phyloP scores from a whole-genome alignment of 1,140 invertebrate genomes.

The Sarcophaga peregrina region DNA sequence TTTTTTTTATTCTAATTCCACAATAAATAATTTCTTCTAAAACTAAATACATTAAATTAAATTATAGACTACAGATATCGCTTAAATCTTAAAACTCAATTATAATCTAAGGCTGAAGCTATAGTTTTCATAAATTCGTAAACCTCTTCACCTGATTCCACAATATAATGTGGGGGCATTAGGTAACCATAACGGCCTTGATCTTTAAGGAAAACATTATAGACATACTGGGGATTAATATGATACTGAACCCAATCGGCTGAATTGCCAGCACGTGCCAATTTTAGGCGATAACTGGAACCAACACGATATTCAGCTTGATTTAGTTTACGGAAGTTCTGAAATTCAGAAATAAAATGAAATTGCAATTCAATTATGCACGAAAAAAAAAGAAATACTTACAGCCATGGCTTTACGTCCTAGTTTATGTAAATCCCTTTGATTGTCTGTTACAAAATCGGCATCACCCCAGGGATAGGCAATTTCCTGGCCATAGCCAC shows the following conservation, averaged over 20 bases:
- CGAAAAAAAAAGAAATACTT: constrained; percentile 15
- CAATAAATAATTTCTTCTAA: constrained; percentile 16
- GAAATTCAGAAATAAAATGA: constrained; percentile 23
- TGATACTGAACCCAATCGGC: constrained; percentile 79
- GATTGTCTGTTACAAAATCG: constrained; percentile 58
- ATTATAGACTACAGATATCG: not conserved
- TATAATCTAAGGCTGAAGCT: constrained; percentile 60
- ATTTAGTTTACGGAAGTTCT: constrained; percentile 57
- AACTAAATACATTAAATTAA: too few species aligned
- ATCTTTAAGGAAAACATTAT: constrained; percentile 84
- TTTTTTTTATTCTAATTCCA: not conserved
- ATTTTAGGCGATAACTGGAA: constrained; percentile 58
- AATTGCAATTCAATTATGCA: not conserved
- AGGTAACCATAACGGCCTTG: constrained; percentile 81
- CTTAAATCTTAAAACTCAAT: not conserved
- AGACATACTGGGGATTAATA: constrained; percentile 77
- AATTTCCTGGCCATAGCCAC: constrained; percentile 82
- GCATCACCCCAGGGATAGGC: constrained; percentile 64
- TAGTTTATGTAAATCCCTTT: constrained; percentile 51
- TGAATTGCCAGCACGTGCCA: constrained; percentile 69
- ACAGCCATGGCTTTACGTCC: constrained; percentile 53
- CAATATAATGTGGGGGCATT: constrained; percentile 80
- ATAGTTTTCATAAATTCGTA: constrained; percentile 81
- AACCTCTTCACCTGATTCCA: constrained; percentile 81
- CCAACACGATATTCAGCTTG: constrained; percentile 61